Evolutionary conservation across 2,797 vertebrate genomes (phyloP).

Genomic region (Lepus townsendii): DNA sequence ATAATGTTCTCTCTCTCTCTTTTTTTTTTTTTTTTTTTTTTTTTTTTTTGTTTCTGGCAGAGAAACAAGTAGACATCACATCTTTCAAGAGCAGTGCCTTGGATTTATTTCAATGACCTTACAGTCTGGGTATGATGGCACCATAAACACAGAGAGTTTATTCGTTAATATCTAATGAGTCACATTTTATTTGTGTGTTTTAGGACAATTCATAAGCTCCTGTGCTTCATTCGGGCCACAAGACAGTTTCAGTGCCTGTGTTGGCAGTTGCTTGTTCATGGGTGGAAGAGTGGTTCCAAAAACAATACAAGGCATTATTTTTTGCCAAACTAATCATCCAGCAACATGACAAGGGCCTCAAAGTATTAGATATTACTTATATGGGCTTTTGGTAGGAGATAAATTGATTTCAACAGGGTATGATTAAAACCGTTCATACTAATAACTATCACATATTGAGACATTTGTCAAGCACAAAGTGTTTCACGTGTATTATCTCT

Average conservation of each 20-base stretch:
- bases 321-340: constrained; percentile 11
- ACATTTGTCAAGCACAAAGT: background rate
- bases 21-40: background rate
- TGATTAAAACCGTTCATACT: constrained; percentile 26
- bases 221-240: background rate
- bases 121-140: constrained; percentile 84
- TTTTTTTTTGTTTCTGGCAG: constrained; percentile 39
- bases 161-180: constrained; percentile 67
- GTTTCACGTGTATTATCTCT: constrained; percentile 43
- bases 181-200: constrained; percentile 53
- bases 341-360: constrained; percentile 16
- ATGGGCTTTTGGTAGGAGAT: constrained; percentile 7
- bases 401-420: constrained; percentile 21
- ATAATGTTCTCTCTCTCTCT: background rate
- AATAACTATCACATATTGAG: background rate
- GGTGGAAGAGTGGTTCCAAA: background rate
- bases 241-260: background rate
- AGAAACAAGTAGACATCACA: constrained; percentile 44
- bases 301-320: background rate
- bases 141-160: constrained; percentile 53
- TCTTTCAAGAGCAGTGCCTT: constrained; percentile 66
- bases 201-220: constrained; percentile 37
- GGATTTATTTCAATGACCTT: constrained; percentile 84
- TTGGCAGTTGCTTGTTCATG: background rate
- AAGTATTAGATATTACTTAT: background rate